A percentile compares a stretch with the other conserved stretches of the same genome.
Evolutionary conservation across 2,888 invertebrate species (phyloP).

Genomic region (Miltochrista miniata): DNA sequence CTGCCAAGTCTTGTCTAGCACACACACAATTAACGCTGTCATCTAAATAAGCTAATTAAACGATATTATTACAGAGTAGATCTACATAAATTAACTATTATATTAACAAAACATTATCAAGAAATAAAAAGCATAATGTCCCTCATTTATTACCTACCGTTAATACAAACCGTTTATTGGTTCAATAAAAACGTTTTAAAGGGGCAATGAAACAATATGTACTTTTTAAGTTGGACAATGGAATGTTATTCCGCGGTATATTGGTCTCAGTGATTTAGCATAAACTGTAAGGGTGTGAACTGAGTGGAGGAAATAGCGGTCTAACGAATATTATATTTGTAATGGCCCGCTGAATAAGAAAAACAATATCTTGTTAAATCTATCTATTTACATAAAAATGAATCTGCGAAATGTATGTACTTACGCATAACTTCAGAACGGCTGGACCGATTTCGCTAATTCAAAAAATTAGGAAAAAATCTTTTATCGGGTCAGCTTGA

Average conservation of each 20-base stretch:
- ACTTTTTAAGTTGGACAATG: slow-evolving; percentile 69
- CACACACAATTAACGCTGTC: too few species aligned
- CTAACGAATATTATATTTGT: background rate
- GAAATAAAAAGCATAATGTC: background rate
- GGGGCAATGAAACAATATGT: slow-evolving; percentile 54
- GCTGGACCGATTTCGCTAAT: too few species aligned
- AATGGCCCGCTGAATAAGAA: background rate
- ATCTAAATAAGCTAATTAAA: too few species aligned
- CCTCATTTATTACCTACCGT: background rate
- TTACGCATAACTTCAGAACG: too few species aligned
- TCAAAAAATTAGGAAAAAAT: too few species aligned
- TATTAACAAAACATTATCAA: background rate
- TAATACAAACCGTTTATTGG: background rate
- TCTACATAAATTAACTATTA: too few species aligned
- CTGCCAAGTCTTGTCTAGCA: too few species aligned
- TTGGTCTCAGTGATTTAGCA: slow-evolving; percentile 71
- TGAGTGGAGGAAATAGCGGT: slow-evolving; percentile 34
- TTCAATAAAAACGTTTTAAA: slow-evolving; percentile 36
- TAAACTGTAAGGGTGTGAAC: slow-evolving; percentile 46
- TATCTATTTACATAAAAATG: too few species aligned
- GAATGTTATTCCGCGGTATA: slow-evolving; percentile 69
- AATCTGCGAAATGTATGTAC: too few species aligned
- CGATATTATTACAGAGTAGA: too few species aligned
- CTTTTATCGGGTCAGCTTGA: too few species aligned
- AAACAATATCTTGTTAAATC: too few species aligned